These are phyloP conservation scores for Galerucella pusilla DNA, from an alignment of 2,888 invertebrate genomes.

Conservation along the genomic window DNA sequence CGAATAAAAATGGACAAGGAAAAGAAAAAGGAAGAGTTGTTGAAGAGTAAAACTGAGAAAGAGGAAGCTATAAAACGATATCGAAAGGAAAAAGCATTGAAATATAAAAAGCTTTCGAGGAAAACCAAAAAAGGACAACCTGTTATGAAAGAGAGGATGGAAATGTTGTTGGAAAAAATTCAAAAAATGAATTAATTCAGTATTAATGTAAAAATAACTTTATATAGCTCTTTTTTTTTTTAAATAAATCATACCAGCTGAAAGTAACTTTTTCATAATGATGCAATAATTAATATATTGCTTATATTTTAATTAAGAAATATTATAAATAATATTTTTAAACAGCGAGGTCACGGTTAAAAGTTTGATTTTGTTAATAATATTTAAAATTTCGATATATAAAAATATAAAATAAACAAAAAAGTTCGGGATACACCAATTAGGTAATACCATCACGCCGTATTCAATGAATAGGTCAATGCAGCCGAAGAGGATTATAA, in stretches of 20 bases:
- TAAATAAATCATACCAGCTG: background rate
- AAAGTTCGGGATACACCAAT: background rate
- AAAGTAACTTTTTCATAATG: background rate
- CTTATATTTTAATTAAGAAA: background rate
- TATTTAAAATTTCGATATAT: background rate
- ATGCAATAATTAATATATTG: background rate
- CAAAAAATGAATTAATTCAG: slow-evolving; percentile 61
- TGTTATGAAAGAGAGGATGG: slow-evolving; percentile 83
- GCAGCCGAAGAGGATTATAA: too few relatives aligned
- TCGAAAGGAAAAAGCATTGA: slow-evolving; percentile 76
- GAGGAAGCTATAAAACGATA: slow-evolving; percentile 74
- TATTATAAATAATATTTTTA: background rate
- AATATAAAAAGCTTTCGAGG: slow-evolving; percentile 78
- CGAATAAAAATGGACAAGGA: slow-evolving; percentile 70
- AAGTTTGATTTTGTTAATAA: background rate
- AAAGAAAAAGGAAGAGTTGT: slow-evolving; percentile 66
- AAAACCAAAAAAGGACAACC: slow-evolving; percentile 88
- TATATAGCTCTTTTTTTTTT: background rate
- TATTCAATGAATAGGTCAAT: too few relatives aligned
- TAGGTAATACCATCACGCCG: too few relatives aligned
- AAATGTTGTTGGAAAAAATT: slow-evolving; percentile 82
- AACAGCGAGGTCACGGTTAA: background rate
- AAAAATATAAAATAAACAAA: background rate
- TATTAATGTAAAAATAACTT: background rate
- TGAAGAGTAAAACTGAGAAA: slow-evolving; percentile 69